A percentile compares a stretch with the other conserved stretches of the same genome.
phyloP scores from a whole-genome alignment of 1,140 invertebrate genomes.

The Teleopsis dalmanni region DNA sequence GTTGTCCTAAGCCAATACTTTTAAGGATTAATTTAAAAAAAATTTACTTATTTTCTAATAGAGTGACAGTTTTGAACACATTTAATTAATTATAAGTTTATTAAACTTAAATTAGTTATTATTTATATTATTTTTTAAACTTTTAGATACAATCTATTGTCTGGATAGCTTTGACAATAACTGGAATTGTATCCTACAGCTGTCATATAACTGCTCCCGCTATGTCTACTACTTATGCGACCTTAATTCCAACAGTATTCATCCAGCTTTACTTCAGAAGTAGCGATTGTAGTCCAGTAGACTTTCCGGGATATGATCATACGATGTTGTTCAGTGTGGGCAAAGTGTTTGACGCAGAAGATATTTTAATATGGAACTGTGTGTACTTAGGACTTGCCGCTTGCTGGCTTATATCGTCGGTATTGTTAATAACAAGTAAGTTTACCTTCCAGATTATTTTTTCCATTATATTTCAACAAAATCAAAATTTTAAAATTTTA shows the following conservation, averaged over 20 bases:
- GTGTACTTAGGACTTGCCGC: conserved; percentile 31
- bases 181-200: conserved; percentile 31
- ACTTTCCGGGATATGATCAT: conserved; percentile 21
- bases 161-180: conserved; percentile 34
- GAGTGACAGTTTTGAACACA: too few species aligned
- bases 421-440: conserved; percentile 30
- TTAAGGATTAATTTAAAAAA: too few species aligned
- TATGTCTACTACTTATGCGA: conserved; percentile 20
- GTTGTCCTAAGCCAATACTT: too few species aligned
- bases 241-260: conserved; percentile 23
- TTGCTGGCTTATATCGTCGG: conserved; percentile 29
- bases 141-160: conserved; percentile 26
- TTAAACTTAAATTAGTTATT: too few species aligned
- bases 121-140: too few species aligned
- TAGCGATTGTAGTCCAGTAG: conserved; percentile 11
- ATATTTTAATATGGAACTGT: conserved; percentile 30
- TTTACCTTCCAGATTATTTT: conserved; percentile 12
- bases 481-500: conserved; percentile 5
- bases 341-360: conserved; percentile 25
- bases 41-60: too few species aligned
- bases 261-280: conserved; percentile 33
- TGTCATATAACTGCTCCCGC: conserved; percentile 28
- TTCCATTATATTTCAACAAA: neutral
- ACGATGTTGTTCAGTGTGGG: conserved; percentile 14
- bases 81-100: too few species aligned